Evolutionary conservation across 2,113 vertebrate species (phyloP), one percentile per base, ranked within the genome.

Genomic region (Phycodurus eques): DNA sequence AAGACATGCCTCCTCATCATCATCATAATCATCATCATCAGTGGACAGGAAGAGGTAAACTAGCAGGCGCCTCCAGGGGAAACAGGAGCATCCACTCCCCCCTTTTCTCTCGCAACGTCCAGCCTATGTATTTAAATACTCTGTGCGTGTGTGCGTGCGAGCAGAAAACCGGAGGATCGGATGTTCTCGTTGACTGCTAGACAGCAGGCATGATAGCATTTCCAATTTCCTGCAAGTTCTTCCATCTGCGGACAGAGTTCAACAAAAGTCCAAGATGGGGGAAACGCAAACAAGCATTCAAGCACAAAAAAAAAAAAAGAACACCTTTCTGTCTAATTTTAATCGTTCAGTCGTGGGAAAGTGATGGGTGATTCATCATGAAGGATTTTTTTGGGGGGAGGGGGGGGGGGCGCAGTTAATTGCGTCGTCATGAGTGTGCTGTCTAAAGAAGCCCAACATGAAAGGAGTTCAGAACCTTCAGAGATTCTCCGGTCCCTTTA

Each of bases 31-130:
- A 7, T 44, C 44, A 15, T 42, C 35, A 27, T 47, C 12, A 66
- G n/a, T 19, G 83, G 78, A 85, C 85, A 87, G 81, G 78, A 84
- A 82, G 83, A 74, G 64, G 82, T 78, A 73, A 87, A 83, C 19
- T 15, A 67, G 66, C 76, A 54, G 14, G 42, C 62, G 67, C 70
- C 84, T 71, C 22, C 0, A 74, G 76, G 85, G 84, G 69, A 78
- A 85, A 85, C 62, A 22, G 73, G 78, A 88, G 75, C 81, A 80
- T 84, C 78, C 75, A 79, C 74, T 74, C 75, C 80, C 74, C 60
- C 62, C 42, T 22, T 65, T 65, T 65, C n/a, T 43, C 59, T 5
- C 19, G 63, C 68, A 72, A 79, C 70, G 64, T 78, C 63, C 42
- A 46, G 75, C 44, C 53, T 39, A 31, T 15, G 14, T 19, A 46